phyloP scores from a whole-genome alignment of 2,888 invertebrate genomes.

The Pyrrhosoma nymphula region DNA sequence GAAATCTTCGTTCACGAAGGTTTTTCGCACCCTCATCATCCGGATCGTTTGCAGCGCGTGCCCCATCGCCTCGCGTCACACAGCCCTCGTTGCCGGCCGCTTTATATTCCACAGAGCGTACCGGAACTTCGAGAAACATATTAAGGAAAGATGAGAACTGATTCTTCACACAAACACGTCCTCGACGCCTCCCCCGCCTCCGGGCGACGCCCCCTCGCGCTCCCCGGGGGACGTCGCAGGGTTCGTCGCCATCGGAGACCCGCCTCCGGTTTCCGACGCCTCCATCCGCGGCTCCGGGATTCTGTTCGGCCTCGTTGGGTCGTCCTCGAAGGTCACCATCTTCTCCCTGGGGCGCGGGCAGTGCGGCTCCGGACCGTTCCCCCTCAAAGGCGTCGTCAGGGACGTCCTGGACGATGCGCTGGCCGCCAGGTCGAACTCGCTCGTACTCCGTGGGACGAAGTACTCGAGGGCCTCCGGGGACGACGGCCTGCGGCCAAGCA shows the following conservation, averaged over 20 bases:
- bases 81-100: too few relatives aligned
- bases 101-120: too few relatives aligned
- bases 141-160: neutral
- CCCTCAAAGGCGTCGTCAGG: slow-evolving; percentile 72
- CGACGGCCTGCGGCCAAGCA: slow-evolving; percentile 73
- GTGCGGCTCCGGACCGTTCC: slow-evolving; percentile 73
- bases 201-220: slow-evolving; percentile 35
- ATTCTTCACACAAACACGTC: slow-evolving; percentile 45
- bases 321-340: slow-evolving; percentile 91
- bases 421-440: slow-evolving; percentile 88
- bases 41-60: neutral
- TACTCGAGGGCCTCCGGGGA: slow-evolving; percentile 84
- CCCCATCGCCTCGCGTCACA: neutral
- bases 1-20: neutral
- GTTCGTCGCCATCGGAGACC: slow-evolving; percentile 10
- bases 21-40: neutral
- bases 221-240: slow-evolving; percentile 27
- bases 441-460: slow-evolving; percentile 90
- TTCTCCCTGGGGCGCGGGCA: slow-evolving; percentile 83
- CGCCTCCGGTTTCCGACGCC: neutral
- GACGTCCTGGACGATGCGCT: slow-evolving; percentile 67
- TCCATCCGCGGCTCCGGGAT: slow-evolving; percentile 31
- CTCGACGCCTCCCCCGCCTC: slow-evolving; percentile 42
- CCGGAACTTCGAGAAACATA: neutral
- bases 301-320: slow-evolving; percentile 77